These are phyloP conservation scores for Oscheius sp. DNA, from an alignment of 2,888 invertebrate species.

Conservation along the genomic window DNA sequence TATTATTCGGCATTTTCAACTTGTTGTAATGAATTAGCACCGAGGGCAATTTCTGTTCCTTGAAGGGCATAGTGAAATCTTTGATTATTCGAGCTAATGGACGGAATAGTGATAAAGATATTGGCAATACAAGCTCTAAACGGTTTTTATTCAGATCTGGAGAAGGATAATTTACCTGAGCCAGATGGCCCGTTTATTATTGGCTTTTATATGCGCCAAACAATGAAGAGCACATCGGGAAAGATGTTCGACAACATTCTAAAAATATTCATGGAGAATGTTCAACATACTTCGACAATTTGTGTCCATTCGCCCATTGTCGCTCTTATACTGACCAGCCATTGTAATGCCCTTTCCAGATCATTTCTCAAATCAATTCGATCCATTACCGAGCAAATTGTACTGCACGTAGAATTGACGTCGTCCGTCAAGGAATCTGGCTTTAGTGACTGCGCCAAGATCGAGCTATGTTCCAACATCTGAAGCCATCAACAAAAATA, in stretches of 20 bases:
- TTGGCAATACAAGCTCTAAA: slow-evolving; percentile 30
- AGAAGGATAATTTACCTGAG: not conserved
- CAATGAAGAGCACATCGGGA: slow-evolving; percentile 19
- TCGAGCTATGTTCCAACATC: slow-evolving; percentile 26
- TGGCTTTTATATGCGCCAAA: slow-evolving; percentile 1
- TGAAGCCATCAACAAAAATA: too few relatives aligned
- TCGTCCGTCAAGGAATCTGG: slow-evolving; percentile 28
- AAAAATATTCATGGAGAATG: not conserved
- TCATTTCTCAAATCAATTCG: slow-evolving; percentile 8
- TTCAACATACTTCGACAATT: slow-evolving; percentile 9
- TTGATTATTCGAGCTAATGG: slow-evolving; percentile 6
- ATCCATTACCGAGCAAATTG: slow-evolving; percentile 32
- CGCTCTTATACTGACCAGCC: slow-evolving; percentile 33
- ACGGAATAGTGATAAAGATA: slow-evolving; percentile 36
- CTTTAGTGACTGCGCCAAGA: slow-evolving; percentile 20
- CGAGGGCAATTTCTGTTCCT: slow-evolving; percentile 41
- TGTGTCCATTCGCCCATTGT: slow-evolving; percentile 32
- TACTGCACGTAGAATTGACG: not conserved
- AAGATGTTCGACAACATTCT: slow-evolving; percentile 1
- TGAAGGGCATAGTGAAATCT: slow-evolving; percentile 34
- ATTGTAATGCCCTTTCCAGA: slow-evolving; percentile 35
- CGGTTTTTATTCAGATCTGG: too few relatives aligned
- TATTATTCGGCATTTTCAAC: slow-evolving; percentile 7
- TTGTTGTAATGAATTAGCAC: slow-evolving; percentile 49
- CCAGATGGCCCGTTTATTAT: slow-evolving; percentile 18